Evolutionary conservation across 2,888 invertebrate genomes (phyloP).

Genomic region (Noctua fimbriata): DNA sequence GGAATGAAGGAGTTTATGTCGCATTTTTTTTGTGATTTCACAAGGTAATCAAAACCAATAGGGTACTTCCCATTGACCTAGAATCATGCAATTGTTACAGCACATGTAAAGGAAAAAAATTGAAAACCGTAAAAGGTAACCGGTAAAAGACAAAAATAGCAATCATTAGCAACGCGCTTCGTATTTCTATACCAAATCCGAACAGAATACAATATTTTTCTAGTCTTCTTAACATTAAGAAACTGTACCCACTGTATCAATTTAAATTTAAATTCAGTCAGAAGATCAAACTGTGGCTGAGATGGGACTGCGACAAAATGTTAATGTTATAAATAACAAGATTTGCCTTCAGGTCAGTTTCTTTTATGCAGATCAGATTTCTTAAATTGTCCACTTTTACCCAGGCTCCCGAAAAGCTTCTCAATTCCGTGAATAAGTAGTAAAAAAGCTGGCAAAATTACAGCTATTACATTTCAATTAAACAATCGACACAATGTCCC

Average conservation of each 20-base stretch:
- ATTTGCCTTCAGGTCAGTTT: background rate
- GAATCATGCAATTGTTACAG: no score
- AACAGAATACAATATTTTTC: background rate
- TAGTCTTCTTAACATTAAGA: background rate
- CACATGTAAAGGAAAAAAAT: no score
- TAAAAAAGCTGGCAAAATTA: background rate
- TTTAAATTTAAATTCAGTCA: background rate
- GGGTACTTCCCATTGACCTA: no score
- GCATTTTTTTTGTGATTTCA: no score
- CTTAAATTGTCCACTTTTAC: background rate
- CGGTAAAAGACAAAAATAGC: no score
- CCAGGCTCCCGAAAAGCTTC: background rate
- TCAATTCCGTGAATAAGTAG: background rate
- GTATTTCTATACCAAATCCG: no score
- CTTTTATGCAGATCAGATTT: background rate
- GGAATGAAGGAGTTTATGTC: no score
- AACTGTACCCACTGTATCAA: background rate
- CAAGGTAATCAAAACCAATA: no score
- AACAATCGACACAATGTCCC: background rate
- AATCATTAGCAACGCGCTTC: no score
- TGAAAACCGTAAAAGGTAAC: no score
- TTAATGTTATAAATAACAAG: background rate
- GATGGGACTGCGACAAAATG: background rate
- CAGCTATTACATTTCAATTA: background rate
- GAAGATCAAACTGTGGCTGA: background rate